Base-by-base conservation (phyloP, 1,140 invertebrate genomes). In the Ceratosolen solmsi region DNA sequence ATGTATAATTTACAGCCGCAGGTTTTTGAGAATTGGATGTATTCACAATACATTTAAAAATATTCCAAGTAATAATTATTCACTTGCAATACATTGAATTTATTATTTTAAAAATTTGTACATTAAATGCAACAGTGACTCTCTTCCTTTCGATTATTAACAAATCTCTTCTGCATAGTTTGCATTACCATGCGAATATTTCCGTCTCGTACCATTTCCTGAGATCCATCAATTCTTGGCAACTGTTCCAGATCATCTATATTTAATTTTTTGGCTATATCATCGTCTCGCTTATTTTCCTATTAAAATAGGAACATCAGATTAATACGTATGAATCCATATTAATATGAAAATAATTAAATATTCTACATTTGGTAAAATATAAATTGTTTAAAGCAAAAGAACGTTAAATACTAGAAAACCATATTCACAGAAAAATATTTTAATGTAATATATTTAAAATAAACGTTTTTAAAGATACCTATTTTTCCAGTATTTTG, bases 111-210 rank as follows among this genome's bases (percentile, higher is more conserved):
- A 38, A 36, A n/a, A 3, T 0, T 38, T 36, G 7, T 11, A 22
- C 33, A 75, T 75, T 56, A 75, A 22, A 30, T n/a, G 27, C 73
- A 75, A 22, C 73, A 75, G 25, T 25, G 1, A 17, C 20, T 79
- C 3, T 22, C 15, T 49, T 1, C 2, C 1, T 78, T n/a, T 46
- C 3, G 9, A 17, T 75, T 30, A 22, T 15, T 22, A n/a, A 8
- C 54, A 15, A 41, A 75, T 38, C 73, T 27, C 73, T 75, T 75
- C 0, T 17, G n/a, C 2, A 7, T 17, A 20, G 5, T 25, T 27
- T 30, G 7, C 3, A 22, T 54, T 20, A 4, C 54, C 1, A 33
- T 2, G 22, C 22, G 33, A 38, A 41, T 22, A 41, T 8, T 41
- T 17, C 41, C 1, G 11, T 73, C n/a, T 20, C 22, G 1, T 1